Conservation (phyloP, 2,888 invertebrate genomes). For the Caenorhabditis sulstoni region DNA sequence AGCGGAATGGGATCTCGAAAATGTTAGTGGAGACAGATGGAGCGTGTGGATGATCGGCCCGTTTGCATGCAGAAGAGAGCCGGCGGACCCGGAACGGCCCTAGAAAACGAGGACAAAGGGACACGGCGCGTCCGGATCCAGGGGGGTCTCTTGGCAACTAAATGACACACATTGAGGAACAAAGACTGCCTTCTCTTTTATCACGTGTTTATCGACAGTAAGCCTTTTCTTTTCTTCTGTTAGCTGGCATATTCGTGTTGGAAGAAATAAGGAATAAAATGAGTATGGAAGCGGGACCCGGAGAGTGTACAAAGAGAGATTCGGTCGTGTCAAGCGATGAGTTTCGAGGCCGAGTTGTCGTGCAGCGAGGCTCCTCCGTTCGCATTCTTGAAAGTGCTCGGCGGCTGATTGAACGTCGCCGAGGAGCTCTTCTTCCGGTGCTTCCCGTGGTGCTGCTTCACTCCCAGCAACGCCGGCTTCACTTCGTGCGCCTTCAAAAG, state of each 20-base stretch:
- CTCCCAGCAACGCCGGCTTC: conserved; percentile 67
- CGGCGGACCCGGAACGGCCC: conserved; percentile 18
- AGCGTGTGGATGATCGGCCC: conserved; percentile 6
- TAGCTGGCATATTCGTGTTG: neutral
- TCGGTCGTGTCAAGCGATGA: conserved; percentile 53
- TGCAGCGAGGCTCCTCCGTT: conserved; percentile 61
- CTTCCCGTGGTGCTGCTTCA: conserved; percentile 66
- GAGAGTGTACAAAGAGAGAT: neutral
- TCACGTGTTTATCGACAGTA: conserved; percentile 12
- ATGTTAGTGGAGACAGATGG: conserved; percentile 8
- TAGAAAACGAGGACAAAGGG: conserved; percentile 33
- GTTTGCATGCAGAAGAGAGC: conserved; percentile 13
- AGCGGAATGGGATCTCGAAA: conserved; percentile 13
- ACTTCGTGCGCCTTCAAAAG: conserved; percentile 74
- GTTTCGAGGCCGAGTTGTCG: conserved; percentile 58
- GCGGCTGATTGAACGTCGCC: conserved; percentile 53
- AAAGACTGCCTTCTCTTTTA: neutral
- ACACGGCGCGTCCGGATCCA: conserved; percentile 16
- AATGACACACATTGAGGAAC: conserved; percentile 50
- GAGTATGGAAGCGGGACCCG: conserved; percentile 5
- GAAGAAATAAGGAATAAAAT: neutral
- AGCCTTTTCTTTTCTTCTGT: neutral
- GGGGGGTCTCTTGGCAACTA: conserved; percentile 27
- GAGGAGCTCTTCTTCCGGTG: conserved; percentile 70
- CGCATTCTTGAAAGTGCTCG: conserved; percentile 47